Evolutionary conservation across 2,113 vertebrate genomes (phyloP).

Genomic region (Oryzias melastigma): DNA sequence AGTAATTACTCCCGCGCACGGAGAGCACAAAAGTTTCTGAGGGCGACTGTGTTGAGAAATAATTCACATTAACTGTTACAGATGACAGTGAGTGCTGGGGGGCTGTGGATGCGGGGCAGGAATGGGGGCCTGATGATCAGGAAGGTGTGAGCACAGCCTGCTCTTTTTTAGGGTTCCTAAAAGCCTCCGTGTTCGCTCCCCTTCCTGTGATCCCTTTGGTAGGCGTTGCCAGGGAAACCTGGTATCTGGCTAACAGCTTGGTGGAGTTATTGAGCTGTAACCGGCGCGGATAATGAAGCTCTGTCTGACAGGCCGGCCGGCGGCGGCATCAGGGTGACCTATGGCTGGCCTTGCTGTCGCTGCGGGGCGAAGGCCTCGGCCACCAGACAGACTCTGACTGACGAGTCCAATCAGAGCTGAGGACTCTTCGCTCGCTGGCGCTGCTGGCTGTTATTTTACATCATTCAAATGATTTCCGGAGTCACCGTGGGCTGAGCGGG

Average conservation of each 20-base stretch:
- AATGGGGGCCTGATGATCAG: conserved; percentile 41
- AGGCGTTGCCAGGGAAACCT: conserved; percentile 95
- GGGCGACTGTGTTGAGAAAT: conserved; percentile 40
- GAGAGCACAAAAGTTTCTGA: conserved; percentile 50
- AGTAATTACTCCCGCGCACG: conserved; percentile 42
- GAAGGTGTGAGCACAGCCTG: conserved; percentile 43
- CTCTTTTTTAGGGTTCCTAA: conserved; percentile 25
- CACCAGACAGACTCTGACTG: conserved; percentile 4
- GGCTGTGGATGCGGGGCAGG: conserved; percentile 26
- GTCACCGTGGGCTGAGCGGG: too few species aligned
- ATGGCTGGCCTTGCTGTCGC: conserved; percentile 85
- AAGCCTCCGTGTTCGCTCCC: conserved; percentile 45
- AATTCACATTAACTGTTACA: conserved; percentile 58
- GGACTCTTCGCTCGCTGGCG: not conserved
- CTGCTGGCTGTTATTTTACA: not conserved
- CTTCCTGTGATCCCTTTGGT: conserved; percentile 63
- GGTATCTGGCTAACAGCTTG: conserved; percentile 93
- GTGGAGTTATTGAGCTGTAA: conserved; percentile 99
- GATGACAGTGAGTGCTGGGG: conserved; percentile 41
- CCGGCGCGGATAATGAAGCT: conserved; percentile 97
- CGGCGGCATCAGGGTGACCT: conserved; percentile 89
- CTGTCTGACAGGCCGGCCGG: conserved; percentile 93
- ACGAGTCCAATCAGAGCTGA: conserved; percentile 7
- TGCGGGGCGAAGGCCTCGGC: conserved; percentile 40
- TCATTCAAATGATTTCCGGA: not conserved